Conservation (phyloP, 2,888 invertebrate genomes). For the Andricus curvator region DNA sequence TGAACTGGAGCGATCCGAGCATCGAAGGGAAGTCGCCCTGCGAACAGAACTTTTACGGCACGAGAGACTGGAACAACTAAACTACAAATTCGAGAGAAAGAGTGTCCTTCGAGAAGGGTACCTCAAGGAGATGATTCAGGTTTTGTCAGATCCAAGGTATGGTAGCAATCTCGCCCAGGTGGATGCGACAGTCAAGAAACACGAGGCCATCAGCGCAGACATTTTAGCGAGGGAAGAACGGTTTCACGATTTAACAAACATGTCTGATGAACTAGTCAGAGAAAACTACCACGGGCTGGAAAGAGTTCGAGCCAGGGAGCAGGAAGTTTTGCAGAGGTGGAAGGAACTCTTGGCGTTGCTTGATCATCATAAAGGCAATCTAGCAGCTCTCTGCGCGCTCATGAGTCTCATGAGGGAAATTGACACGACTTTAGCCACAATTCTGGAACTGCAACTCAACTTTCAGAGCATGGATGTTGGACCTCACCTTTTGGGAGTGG, state of each 20-base stretch:
- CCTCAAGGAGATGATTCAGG: slow-evolving; percentile 98
- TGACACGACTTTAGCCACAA: slow-evolving; percentile 91
- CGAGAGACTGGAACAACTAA: slow-evolving; percentile 95
- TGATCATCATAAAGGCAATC: slow-evolving; percentile 89
- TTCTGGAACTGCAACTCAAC: slow-evolving; percentile 89
- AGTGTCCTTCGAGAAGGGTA: slow-evolving; percentile 96
- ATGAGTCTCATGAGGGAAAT: slow-evolving; percentile 95
- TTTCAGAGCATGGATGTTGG: slow-evolving; percentile 93
- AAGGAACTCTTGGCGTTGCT: slow-evolving; percentile 89
- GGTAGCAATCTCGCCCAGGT: slow-evolving; percentile 95
- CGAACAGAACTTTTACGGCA: slow-evolving; percentile 94
- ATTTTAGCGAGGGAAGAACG: slow-evolving; percentile 96
- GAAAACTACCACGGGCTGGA: slow-evolving; percentile 96
- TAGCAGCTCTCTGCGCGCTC: slow-evolving; percentile 89
- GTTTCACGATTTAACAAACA: slow-evolving; percentile 94
- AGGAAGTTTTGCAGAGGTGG: slow-evolving; percentile 93
- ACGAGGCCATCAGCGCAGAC: slow-evolving; percentile 98
- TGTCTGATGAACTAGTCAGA: slow-evolving; percentile 94
- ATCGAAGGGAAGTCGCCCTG: slow-evolving; percentile 94
- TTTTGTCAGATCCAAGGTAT: slow-evolving; percentile 94
- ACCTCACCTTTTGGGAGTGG: slow-evolving; percentile 95
- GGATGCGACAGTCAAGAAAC: slow-evolving; percentile 98
- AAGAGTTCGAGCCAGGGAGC: slow-evolving; percentile 85
- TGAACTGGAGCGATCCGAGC: slow-evolving; percentile 94
- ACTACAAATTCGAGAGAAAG: slow-evolving; percentile 97